Percentiles rank a stretch among this genome's conserved stretches.
Evolutionary conservation across 2,888 invertebrate species (phyloP).

Genomic region (Caenorhabditis macrosperma): DNA sequence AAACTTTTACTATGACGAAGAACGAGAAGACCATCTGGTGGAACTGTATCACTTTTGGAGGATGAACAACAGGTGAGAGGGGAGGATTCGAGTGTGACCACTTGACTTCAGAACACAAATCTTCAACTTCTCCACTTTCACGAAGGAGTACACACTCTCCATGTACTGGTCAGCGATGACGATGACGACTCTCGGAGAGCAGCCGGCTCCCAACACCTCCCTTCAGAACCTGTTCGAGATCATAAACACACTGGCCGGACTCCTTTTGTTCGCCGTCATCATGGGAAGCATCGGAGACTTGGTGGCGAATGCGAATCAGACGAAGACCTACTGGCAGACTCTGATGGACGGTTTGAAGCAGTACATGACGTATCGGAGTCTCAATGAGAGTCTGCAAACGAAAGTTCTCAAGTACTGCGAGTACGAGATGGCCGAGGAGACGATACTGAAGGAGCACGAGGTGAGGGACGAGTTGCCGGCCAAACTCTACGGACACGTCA

Average conservation of each 20-base stretch:
- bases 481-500: conserved; percentile 53
- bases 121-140: conserved; percentile 59
- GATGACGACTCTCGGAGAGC: conserved; percentile 74
- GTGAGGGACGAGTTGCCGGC: conserved; percentile 57
- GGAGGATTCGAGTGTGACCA: conserved; percentile 6
- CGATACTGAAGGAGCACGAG: conserved; percentile 59
- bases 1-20: conserved; percentile 57
- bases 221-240: conserved; percentile 67
- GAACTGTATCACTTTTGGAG: conserved; percentile 64
- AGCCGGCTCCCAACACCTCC: conserved; percentile 69
- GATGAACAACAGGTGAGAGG: conserved; percentile 41
- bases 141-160: conserved; percentile 70
- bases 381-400: conserved; percentile 39
- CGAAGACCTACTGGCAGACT: conserved; percentile 59
- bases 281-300: conserved; percentile 70
- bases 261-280: conserved; percentile 72
- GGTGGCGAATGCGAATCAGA: conserved; percentile 61
- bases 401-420: conserved; percentile 62
- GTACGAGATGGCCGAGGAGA: conserved; percentile 59
- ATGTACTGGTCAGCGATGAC: conserved; percentile 76
- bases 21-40: conserved; percentile 62
- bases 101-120: conserved; percentile 29
- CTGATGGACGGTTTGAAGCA: conserved; percentile 68
- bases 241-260: conserved; percentile 67
- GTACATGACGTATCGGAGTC: conserved; percentile 65